These are phyloP conservation scores for Diplolepis rosae DNA, from an alignment of 2,888 invertebrate genomes.

Conservation along the genomic window DNA sequence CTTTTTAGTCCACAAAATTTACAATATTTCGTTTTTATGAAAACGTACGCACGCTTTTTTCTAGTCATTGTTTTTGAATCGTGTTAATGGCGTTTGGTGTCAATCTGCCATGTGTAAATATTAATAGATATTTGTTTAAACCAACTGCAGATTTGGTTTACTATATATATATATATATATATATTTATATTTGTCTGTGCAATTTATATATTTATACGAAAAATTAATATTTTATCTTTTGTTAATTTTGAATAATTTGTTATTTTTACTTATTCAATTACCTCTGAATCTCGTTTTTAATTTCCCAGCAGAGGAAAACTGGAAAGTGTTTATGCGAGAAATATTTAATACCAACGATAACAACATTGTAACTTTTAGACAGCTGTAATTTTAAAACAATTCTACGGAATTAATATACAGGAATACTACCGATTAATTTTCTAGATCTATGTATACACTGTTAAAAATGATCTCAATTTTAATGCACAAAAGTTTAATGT, in stretches of 20 bases:
- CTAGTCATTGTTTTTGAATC: slow-evolving; percentile 54
- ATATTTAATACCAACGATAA: neutral
- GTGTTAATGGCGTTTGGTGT: slow-evolving; percentile 39
- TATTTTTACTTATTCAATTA: neutral
- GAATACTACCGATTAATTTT: neutral
- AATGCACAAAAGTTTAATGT: neutral
- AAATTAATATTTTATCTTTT: neutral
- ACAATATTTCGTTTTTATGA: neutral
- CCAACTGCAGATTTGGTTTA: neutral
- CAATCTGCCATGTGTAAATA: slow-evolving; percentile 34
- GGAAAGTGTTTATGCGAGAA: neutral
- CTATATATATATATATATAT: no score
- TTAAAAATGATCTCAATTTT: neutral
- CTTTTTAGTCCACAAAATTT: neutral
- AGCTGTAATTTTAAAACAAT: neutral
- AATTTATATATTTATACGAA: no score
- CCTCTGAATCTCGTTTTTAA: neutral
- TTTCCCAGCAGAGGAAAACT: neutral
- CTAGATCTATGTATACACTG: neutral
- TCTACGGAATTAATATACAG: neutral
- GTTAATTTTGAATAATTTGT: neutral
- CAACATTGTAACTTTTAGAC: neutral
- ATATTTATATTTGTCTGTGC: no score
- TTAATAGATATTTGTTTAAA: slow-evolving; percentile 28
- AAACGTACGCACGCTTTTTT: slow-evolving; percentile 52